A percentile compares a stretch with the other conserved stretches of the same genome.
These are phyloP conservation scores for Lepidurus packardi DNA, from an alignment of 1,140 invertebrate genomes.

Conservation along the genomic window DNA sequence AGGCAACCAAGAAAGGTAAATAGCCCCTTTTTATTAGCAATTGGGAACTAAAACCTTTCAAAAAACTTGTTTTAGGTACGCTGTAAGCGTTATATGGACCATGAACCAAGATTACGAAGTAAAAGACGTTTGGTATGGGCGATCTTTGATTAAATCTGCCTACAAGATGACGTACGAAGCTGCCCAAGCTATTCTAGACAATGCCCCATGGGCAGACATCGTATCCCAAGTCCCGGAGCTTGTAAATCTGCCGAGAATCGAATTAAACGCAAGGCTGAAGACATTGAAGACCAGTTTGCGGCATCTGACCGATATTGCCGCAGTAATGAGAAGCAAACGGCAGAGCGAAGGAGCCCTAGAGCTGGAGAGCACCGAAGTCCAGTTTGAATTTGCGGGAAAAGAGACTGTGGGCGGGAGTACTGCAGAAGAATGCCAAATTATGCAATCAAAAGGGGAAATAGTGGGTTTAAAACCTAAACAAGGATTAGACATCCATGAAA, in stretches of 20 bases:
- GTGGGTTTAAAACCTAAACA: conserved; percentile 36
- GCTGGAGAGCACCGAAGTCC: conserved; percentile 45
- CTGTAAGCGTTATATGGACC: conserved; percentile 49
- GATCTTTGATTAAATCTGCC: conserved; percentile 44
- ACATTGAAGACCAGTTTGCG: conserved; percentile 38
- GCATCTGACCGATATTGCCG: conserved; percentile 41
- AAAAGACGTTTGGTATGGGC: conserved; percentile 44
- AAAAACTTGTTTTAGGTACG: conserved; percentile 42
- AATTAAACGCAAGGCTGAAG: conserved; percentile 31
- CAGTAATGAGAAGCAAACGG: conserved; percentile 40
- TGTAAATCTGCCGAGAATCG: conserved; percentile 25
- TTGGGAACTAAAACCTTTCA: too few species aligned
- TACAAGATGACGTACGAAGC: conserved; percentile 48
- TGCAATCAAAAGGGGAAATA: conserved; percentile 29
- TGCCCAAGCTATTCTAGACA: conserved; percentile 42
- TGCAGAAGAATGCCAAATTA: not conserved
- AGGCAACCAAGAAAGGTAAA: conserved; percentile 46
- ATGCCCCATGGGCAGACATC: conserved; percentile 40
- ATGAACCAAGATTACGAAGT: conserved; percentile 44
- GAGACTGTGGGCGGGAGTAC: conserved; percentile 29
- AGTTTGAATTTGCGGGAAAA: conserved; percentile 41
- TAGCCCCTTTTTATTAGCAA: conserved; percentile 11
- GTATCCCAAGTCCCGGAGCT: conserved; percentile 42
- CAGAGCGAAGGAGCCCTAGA: conserved; percentile 43
- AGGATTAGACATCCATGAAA: conserved; percentile 46